Evolutionary conservation across 2,888 invertebrate species (phyloP).

Genomic region (Phyllotreta cruciferae): DNA sequence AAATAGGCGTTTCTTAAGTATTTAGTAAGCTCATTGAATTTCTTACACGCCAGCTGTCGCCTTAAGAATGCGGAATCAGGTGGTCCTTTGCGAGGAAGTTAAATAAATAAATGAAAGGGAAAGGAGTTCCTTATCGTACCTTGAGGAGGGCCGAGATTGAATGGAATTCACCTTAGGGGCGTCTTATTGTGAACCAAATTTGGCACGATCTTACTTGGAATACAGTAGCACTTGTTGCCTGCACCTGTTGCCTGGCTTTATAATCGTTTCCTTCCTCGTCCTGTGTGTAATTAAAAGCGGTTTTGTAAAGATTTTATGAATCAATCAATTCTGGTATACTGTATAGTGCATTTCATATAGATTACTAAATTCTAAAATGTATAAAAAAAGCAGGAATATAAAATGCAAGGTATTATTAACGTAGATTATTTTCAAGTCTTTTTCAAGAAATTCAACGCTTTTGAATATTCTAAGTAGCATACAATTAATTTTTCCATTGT

Average conservation of each 20-base stretch:
- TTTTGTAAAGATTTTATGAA: background rate
- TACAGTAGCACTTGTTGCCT: conserved; percentile 10
- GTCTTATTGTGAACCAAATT: conserved; percentile 15
- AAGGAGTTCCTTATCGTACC: background rate
- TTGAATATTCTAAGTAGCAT: no score
- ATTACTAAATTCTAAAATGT: no score
- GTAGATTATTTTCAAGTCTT: no score
- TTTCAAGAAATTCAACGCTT: no score
- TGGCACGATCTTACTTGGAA: conserved; percentile 1
- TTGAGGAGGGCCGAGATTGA: conserved; percentile 14
- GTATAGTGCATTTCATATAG: no score
- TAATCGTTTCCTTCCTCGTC: conserved; percentile 1
- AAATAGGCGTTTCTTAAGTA: no score
- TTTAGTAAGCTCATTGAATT: background rate
- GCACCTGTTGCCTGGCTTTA: background rate
- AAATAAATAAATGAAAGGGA: conserved; percentile 2
- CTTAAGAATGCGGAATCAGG: conserved; percentile 10
- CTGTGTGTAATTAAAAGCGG: background rate
- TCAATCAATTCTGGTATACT: no score
- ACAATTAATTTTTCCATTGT: no score
- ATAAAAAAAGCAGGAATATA: no score
- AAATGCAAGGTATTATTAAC: no score
- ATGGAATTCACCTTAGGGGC: conserved; percentile 18
- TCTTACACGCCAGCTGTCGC: conserved; percentile 3
- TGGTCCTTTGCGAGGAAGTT: conserved; percentile 7